phyloP scores from a whole-genome alignment of 2,797 vertebrate species.

The Enteromius treurensis region DNA sequence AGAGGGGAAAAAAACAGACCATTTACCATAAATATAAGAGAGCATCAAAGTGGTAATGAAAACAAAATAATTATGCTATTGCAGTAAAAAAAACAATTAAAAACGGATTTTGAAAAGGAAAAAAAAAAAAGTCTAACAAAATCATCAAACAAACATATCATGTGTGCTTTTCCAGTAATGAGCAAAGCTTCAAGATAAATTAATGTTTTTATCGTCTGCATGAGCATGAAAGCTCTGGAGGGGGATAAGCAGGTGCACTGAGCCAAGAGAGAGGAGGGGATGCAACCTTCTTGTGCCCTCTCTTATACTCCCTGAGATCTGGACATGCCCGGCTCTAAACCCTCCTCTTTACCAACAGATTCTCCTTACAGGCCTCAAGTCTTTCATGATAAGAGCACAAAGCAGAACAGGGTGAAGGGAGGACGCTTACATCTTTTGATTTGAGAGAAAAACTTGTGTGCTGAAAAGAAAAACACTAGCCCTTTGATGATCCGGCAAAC shows the following conservation, averaged over 20 bases:
- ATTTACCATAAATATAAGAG: background rate
- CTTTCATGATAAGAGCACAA: slow-evolving; percentile 52
- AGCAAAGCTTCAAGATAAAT: slow-evolving; percentile 6
- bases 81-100: background rate
- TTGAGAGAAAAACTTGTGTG: slow-evolving; percentile 32
- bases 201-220: background rate
- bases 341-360: slow-evolving; percentile 18
- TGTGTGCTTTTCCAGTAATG: background rate
- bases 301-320: slow-evolving; percentile 22
- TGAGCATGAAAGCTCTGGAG: slow-evolving; percentile 16
- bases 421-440: slow-evolving; percentile 42
- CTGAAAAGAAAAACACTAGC: slow-evolving; percentile 14
- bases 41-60: background rate
- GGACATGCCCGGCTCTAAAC: slow-evolving; percentile 15
- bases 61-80: background rate
- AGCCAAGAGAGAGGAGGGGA: background rate
- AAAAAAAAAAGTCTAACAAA: background rate
- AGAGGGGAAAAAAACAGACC: background rate
- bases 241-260: slow-evolving; percentile 33
- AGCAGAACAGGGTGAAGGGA: slow-evolving; percentile 27
- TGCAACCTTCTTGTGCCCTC: slow-evolving; percentile 41
- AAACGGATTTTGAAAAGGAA: background rate
- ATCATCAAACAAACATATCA: background rate
- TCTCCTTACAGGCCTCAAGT: slow-evolving; percentile 22
- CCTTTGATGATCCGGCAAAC: slow-evolving; percentile 28